Percentiles rank a stretch among this genome's conserved stretches.
These are phyloP conservation scores for Anthophora plumipes DNA, from an alignment of 2,888 invertebrate genomes.

Conservation along the genomic window DNA sequence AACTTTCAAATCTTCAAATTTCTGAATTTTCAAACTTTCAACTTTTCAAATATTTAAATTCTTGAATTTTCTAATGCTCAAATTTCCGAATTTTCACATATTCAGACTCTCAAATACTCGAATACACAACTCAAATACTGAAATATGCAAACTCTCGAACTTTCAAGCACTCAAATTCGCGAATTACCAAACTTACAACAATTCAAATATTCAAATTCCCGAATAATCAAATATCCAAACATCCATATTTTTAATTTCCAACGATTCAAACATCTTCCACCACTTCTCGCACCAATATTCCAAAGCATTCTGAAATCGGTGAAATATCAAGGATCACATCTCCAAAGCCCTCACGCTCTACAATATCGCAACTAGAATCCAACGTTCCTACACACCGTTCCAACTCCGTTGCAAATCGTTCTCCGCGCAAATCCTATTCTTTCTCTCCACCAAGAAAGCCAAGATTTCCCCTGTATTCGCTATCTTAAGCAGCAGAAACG, in stretches of 20 bases:
- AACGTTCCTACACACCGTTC: neutral
- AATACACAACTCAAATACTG: neutral
- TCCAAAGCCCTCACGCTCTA: too few relatives aligned
- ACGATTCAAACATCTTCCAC: too few relatives aligned
- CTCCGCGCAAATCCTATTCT: neutral
- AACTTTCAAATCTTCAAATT: neutral
- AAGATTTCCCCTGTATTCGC: constrained; percentile 19
- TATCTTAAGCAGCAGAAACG: constrained; percentile 31
- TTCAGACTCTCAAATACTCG: neutral
- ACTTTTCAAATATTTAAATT: too few relatives aligned
- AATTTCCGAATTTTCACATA: too few relatives aligned
- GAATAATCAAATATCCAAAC: neutral
- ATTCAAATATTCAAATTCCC: too few relatives aligned
- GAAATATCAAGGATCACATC: too few relatives aligned
- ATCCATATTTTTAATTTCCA: neutral
- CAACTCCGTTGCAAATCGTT: constrained; percentile 15
- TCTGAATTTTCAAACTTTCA: too few relatives aligned
- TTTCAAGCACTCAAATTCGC: neutral
- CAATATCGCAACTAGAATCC: neutral
- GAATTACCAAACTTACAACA: too few relatives aligned
- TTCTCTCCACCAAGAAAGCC: neutral
- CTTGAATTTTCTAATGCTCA: too few relatives aligned
- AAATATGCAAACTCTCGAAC: neutral
- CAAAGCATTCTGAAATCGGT: too few relatives aligned
- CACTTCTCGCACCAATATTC: too few relatives aligned